Evolutionary conservation across 2,113 vertebrate genomes (phyloP).

Genomic region (Monopterus albus): DNA sequence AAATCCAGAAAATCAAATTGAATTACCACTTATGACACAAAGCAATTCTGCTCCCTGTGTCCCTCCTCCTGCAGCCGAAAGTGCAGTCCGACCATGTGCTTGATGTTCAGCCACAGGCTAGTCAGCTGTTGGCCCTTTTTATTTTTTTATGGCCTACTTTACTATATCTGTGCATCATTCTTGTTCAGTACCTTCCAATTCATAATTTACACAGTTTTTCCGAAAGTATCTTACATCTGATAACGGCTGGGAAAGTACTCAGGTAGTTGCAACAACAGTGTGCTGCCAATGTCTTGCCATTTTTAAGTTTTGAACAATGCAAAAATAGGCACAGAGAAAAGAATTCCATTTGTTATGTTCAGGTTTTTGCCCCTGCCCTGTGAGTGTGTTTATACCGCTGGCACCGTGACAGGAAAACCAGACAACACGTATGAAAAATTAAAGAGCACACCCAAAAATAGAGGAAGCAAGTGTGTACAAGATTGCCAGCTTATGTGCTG

Average conservation of each 20-base stretch:
- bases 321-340: too few relatives aligned
- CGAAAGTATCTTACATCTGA: conserved; percentile 19
- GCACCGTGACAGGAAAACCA: conserved; percentile 20
- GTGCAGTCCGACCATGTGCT: conserved; percentile 56
- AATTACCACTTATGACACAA: conserved; percentile 39
- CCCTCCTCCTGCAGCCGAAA: conserved; percentile 42
- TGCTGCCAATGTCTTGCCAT: conserved; percentile 20
- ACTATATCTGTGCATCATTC: conserved; percentile 34
- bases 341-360: too few relatives aligned
- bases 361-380: neutral
- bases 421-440: conserved; percentile 62
- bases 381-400: conserved; percentile 19
- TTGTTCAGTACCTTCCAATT: conserved; percentile 12
- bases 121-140: conserved; percentile 74
- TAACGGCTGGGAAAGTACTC: neutral
- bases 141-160: conserved; percentile 74
- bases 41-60: conserved; percentile 14
- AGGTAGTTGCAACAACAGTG: too few relatives aligned
- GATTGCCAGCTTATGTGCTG: conserved; percentile 40
- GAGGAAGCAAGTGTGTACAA: conserved; percentile 4
- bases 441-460: conserved; percentile 62
- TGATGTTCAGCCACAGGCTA: conserved; percentile 74
- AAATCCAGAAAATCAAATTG: conserved; percentile 43
- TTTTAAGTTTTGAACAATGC: too few relatives aligned
- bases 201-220: neutral